Evolutionary conservation across 2,113 vertebrate species (phyloP).

Genomic region (Hemicordylus capensis): DNA sequence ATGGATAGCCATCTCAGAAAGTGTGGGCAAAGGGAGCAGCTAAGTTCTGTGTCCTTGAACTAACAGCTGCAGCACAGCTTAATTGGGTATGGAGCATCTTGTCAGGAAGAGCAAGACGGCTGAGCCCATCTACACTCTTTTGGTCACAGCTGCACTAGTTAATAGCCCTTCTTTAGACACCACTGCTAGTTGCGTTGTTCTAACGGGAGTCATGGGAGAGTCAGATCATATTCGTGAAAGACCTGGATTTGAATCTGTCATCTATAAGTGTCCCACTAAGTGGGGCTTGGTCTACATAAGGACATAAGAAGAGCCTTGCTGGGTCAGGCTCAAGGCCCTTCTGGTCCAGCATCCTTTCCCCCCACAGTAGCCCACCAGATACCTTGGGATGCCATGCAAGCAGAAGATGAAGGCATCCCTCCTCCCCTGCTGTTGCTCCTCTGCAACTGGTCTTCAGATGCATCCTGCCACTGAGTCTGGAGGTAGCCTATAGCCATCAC

Average conservation of each 20-base stretch:
- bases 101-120: background rate
- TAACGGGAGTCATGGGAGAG: background rate
- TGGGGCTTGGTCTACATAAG: no score
- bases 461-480: no score
- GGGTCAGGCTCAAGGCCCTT: no score
- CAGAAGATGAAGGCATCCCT: no score
- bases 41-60: conserved; percentile 2
- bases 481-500: no score
- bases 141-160: background rate
- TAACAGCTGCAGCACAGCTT: background rate
- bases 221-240: background rate
- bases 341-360: no score
- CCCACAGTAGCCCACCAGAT: no score
- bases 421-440: no score
- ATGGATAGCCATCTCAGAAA: background rate
- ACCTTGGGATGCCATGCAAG: no score
- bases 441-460: no score
- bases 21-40: background rate
- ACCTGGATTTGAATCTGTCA: background rate
- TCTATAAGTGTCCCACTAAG: no score
- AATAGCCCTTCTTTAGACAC: background rate
- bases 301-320: no score
- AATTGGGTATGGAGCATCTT: background rate
- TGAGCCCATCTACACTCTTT: background rate
- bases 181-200: background rate